These are phyloP conservation scores for Epinotia nisella DNA, from an alignment of 2,888 invertebrate genomes.

Conservation along the genomic window DNA sequence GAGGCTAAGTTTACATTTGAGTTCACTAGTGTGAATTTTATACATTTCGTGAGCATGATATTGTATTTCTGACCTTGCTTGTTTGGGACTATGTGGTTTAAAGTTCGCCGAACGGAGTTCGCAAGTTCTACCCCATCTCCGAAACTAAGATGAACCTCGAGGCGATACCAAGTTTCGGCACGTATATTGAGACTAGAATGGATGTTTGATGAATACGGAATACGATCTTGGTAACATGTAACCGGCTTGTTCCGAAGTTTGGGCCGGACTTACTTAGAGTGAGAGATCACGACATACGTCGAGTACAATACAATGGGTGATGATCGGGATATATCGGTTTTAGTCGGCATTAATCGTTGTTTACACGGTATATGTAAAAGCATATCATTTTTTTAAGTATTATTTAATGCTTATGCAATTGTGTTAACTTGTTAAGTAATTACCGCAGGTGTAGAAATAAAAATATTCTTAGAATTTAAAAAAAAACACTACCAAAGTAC, in stretches of 20 bases:
- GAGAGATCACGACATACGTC: background rate
- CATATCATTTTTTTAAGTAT: too few species aligned
- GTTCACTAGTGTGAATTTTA: too few species aligned
- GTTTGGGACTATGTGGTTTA: slow-evolving; percentile 69
- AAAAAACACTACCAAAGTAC: too few species aligned
- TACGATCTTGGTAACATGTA: slow-evolving; percentile 60
- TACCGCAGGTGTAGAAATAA: too few species aligned
- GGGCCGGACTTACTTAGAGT: slow-evolving; percentile 29
- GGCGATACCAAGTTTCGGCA: slow-evolving; percentile 71
- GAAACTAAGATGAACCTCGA: slow-evolving; percentile 74
- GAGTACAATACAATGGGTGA: background rate
- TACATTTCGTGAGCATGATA: slow-evolving; percentile 11
- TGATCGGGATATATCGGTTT: background rate
- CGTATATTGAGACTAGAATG: slow-evolving; percentile 74
- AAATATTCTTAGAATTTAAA: too few species aligned
- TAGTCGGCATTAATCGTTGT: background rate
- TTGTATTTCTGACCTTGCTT: slow-evolving; percentile 52
- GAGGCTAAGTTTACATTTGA: too few species aligned
- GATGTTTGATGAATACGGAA: slow-evolving; percentile 77
- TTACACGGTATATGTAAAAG: too few species aligned
- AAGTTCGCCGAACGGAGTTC: slow-evolving; percentile 66
- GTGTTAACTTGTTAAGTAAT: too few species aligned
- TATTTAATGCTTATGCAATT: too few species aligned
- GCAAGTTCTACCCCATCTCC: slow-evolving; percentile 68
- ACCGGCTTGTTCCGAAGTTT: slow-evolving; percentile 39